Conservation (phyloP, 30 jellyfish, hydroid and myxozoan species). For the Morbakka virulenta region DNA sequence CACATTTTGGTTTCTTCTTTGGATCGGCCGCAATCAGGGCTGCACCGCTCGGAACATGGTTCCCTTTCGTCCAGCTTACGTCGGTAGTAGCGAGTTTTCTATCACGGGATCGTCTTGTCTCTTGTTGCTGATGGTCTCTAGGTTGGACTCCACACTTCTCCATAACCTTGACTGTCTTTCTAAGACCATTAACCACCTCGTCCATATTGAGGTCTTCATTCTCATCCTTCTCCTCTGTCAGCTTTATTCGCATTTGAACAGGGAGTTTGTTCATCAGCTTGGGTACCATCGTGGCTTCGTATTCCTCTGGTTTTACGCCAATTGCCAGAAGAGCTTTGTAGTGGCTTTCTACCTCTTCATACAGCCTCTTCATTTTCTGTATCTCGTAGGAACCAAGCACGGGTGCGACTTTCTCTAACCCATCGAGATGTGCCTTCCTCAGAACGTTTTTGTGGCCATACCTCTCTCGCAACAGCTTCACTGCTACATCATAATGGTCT, state of each 20-base stretch:
- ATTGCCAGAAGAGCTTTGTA: conserved; percentile 33
- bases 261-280: conserved; percentile 22
- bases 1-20: not conserved
- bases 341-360: conserved; percentile 45
- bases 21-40: not conserved
- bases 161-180: conserved; percentile 10
- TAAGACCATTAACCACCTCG: not conserved
- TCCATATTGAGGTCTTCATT: not conserved
- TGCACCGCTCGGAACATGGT: conserved; percentile 11
- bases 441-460: conserved; percentile 45
- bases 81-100: not conserved
- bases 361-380: conserved; percentile 15
- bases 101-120: not conserved
- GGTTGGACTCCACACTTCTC: conserved; percentile 20
- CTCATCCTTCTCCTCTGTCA: conserved; percentile 1
- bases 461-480: conserved; percentile 19
- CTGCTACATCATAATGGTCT: conserved; percentile 23
- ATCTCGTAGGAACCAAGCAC: not conserved
- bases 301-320: conserved; percentile 13
- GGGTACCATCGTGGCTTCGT: conserved; percentile 35
- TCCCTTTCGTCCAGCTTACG: not conserved
- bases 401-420: not conserved
- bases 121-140: not conserved
- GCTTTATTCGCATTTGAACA: not conserved
- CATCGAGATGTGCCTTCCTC: conserved; percentile 41